Evolutionary conservation across 2,797 vertebrate species (phyloP).

Genomic region (Argya squamiceps): DNA sequence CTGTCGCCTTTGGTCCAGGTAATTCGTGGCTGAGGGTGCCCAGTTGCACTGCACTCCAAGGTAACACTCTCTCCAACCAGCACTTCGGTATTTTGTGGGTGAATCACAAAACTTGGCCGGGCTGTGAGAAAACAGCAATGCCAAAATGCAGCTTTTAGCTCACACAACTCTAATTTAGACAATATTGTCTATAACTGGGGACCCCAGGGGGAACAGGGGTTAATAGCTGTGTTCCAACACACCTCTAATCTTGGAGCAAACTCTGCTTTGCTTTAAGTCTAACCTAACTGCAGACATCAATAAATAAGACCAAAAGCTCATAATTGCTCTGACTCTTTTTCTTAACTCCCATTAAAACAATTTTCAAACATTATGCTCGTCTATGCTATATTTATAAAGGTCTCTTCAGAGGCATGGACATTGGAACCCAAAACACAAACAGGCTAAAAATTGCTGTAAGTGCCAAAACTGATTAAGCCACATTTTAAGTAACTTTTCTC

Average conservation of each 20-base stretch:
- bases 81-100: slow-evolving; percentile 97
- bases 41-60: slow-evolving; percentile 93
- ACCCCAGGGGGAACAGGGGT: accelerated
- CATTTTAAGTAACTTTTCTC: not conserved
- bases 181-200: not conserved
- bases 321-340: not conserved
- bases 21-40: slow-evolving; percentile 90
- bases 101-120: slow-evolving; percentile 95
- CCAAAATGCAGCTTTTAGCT: not conserved
- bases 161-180: not conserved
- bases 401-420: not conserved
- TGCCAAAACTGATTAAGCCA: not conserved
- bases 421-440: not conserved
- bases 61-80: slow-evolving; percentile 96
- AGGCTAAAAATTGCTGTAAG: not conserved
- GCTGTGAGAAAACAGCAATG: slow-evolving; percentile 72
- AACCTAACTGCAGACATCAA: not conserved
- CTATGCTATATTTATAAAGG: not conserved
- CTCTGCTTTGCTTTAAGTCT: not conserved
- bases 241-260: not conserved
- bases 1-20: slow-evolving; percentile 92
- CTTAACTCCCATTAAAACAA: not conserved
- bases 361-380: not conserved
- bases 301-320: not conserved
- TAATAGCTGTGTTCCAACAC: not conserved